A percentile compares a stretch with the other conserved stretches of the same genome.
Conservation (phyloP, 2,113 vertebrate genomes). For the Corythornis vintsioides region DNA sequence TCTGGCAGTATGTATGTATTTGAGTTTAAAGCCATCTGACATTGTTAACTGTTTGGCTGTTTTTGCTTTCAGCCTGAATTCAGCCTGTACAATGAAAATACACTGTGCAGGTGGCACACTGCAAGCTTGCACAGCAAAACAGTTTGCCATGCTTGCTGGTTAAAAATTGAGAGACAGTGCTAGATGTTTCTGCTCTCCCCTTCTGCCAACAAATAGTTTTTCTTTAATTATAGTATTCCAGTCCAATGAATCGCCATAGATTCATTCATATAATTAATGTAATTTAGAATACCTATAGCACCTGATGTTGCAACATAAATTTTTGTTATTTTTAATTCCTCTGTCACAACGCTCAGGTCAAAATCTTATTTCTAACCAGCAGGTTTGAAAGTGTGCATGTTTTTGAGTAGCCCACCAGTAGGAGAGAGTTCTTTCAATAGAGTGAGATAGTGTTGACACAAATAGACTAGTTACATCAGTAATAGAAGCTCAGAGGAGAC, state of each 20-base stretch:
- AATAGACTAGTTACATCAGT: neutral
- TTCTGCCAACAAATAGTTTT: neutral
- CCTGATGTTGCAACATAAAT: neutral
- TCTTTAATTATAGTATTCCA: neutral
- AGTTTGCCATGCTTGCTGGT: neutral
- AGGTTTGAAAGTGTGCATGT: neutral
- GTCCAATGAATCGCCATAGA: neutral
- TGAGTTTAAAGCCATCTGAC: neutral
- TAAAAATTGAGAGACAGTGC: neutral
- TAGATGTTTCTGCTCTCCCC: neutral
- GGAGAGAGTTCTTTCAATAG: neutral
- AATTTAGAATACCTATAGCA: neutral
- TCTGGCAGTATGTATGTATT: neutral
- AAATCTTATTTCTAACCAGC: neutral
- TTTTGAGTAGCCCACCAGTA: neutral
- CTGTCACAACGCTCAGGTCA: neutral
- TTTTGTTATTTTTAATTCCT: neutral
- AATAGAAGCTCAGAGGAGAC: neutral
- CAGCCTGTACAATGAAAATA: neutral
- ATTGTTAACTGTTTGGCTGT: neutral
- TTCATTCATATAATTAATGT: neutral
- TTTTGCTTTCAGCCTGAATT: slow-evolving; percentile 15
- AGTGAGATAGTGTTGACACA: neutral
- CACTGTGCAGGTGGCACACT: neutral
- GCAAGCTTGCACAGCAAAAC: neutral